Base-by-base conservation (phyloP, 2,888 invertebrate species). In the Brachyptera risi region DNA sequence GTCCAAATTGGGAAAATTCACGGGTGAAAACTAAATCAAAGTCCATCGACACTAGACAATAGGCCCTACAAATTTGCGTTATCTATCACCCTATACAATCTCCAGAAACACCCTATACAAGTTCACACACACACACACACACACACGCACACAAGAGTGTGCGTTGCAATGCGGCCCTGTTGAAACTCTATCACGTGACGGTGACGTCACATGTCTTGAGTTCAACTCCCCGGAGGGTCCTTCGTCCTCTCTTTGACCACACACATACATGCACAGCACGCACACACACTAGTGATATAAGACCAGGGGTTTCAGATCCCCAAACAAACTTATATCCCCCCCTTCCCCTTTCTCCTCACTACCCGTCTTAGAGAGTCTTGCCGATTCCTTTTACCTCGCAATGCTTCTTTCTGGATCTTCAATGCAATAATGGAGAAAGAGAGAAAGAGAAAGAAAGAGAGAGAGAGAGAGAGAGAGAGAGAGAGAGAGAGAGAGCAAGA, bases 171-270 rank as follows among this genome's bases (percentile, higher is more conserved):
- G n/a, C n/a, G n/a, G n/a, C 37, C 21, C 37, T 13, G 37, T 17
- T 19, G 21, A 17, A 37, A n/a, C 54, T 21, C 54, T 31, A 37
- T 27, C 31, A 44, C 17, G 3, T 11, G 3, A 21, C n/a, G 17
- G 51, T 54, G 54, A 54, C 54, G 54, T 44, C 21, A 42, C 42
- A 24, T 31, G 54, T 35, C 23, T 19, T 23, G 37, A 21, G 54
- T 54, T 54, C 54, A 15, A 54, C 15, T 37, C 54, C 54, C 54
- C 9, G 26, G 50, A 27, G 37, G 37, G 47, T 21, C 21, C 23
- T 47, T 44, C 19, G 5, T 17, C 44, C 37, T 37, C 13, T 17
- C 54, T 54, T 54, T 54, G 54, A 54, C 54, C 54, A 54, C 54
- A 54, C 37, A 54, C 54, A 35, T 21, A 26, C 35, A 17, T 17